Conservation (phyloP, 2,113 vertebrate genomes). For the Cyphotilapia sp. region DNA sequence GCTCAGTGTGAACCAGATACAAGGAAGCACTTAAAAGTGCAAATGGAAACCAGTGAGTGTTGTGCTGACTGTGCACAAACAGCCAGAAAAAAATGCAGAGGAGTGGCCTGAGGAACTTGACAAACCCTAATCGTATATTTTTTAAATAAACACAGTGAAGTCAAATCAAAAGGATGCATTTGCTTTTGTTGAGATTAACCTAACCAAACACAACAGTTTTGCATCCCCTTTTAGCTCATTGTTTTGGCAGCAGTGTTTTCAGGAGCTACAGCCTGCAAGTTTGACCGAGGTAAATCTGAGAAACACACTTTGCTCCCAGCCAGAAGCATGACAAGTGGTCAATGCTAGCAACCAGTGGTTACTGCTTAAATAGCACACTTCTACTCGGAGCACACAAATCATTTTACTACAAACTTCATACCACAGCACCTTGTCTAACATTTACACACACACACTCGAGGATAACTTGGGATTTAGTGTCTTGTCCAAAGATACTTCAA, state of each 20-base stretch:
- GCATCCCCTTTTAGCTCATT: background rate
- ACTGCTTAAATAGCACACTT: background rate
- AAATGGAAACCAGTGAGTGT: background rate
- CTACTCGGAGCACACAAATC: background rate
- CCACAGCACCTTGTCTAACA: background rate
- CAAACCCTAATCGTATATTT: background rate
- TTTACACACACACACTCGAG: background rate
- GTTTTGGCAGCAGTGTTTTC: background rate
- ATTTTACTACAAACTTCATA: background rate
- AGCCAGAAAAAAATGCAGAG: background rate
- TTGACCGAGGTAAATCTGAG: background rate
- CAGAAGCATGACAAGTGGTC: background rate
- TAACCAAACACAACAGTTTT: background rate
- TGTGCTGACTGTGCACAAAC: background rate
- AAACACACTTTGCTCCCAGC: background rate
- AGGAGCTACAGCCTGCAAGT: fast-evolving
- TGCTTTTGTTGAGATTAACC: background rate
- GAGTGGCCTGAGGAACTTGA: background rate
- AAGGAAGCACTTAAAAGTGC: background rate
- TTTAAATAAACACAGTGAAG: background rate
- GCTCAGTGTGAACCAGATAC: background rate
- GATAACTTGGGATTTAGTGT: background rate
- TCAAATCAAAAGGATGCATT: background rate
- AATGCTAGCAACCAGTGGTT: background rate
- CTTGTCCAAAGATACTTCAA: background rate